Base-by-base conservation (phyloP, 1,140 invertebrate species). In the Sycophaga agraensis region DNA sequence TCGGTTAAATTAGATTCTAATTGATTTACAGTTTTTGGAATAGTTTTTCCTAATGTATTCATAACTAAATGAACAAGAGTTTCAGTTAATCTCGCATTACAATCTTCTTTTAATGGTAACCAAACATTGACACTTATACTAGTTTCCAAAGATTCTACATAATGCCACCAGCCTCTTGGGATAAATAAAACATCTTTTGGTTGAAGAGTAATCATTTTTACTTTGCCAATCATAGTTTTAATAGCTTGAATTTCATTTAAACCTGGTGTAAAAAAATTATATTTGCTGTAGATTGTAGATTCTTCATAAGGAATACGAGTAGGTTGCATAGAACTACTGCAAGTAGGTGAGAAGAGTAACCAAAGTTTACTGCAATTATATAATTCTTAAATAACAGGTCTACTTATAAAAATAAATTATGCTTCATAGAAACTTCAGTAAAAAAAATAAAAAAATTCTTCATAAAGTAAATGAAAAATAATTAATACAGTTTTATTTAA, bases 291-390 rank as follows among this genome's bases (percentile, higher is more conserved):
- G 21, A 98, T 85, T 81, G 93, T 98, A 0, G 95, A 97, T 75
- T 99, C 96, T 83, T 98, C 96, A 82, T 95, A 98, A 14, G 96
- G 96, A 59, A 98, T 84, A 73, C 96, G 85, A 9, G 92, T 92
- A 58, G 93, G 88, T 68, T 88, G 86, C 59, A 98, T 78, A 46
- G 66, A 68, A 60, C 84, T 73, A 40, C 83, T 84, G 39, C 89
- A 85, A 61, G 85, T 81, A 16, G 93, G 93, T 14, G 93, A 91
- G 81, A 96, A 97, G n/a, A 99, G 77, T 22, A 95, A 78, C 96
- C 96, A 99, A 55, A 85, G 82, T 79, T 99, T 99, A 68, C 92
- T 94, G 67, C 21, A 83, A 84, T 67, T 59, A 69, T 63, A 59
- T 16, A 53, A 49, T 37, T 34, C 26, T 48, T 7, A 21, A 46